Conservation (phyloP, 2,888 invertebrate species). For the Bembecia ichneumoniformis region DNA sequence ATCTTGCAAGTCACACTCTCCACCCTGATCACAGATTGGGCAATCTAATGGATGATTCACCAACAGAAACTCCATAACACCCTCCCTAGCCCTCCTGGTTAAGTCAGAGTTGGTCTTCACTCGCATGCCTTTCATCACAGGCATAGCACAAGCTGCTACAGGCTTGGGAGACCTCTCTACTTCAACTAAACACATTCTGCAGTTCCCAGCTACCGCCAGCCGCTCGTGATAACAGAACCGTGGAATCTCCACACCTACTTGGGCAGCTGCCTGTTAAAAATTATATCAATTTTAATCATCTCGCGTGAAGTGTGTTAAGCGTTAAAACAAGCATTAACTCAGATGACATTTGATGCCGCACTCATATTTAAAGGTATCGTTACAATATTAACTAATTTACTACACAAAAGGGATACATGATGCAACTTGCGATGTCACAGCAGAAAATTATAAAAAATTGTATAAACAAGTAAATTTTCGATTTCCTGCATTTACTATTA, state of each 20-base stretch:
- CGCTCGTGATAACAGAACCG: conserved; percentile 99
- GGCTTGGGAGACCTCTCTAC: conserved; percentile 99
- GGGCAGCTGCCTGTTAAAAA: conserved; percentile 86
- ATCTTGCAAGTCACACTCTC: conserved; percentile 95
- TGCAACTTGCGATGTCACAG: too few relatives aligned
- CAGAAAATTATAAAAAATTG: too few relatives aligned
- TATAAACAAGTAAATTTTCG: too few relatives aligned
- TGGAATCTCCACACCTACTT: conserved; percentile 97
- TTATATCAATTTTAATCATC: not conserved
- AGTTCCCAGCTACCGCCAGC: conserved; percentile 98
- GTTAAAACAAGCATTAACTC: too few relatives aligned
- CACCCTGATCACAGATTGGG: conserved; percentile 99
- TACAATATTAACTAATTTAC: too few relatives aligned
- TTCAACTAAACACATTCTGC: conserved; percentile 99
- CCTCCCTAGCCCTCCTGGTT: conserved; percentile 80
- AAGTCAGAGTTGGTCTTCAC: conserved; percentile 98
- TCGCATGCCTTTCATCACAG: conserved; percentile 99
- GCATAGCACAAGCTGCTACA: conserved; percentile 99
- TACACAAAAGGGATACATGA: too few relatives aligned
- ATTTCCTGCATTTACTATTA: too few relatives aligned
- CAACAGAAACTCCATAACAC: conserved; percentile 99
- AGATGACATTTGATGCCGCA: too few relatives aligned
- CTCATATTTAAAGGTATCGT: too few relatives aligned
- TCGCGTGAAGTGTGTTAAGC: too few relatives aligned
- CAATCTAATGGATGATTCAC: conserved; percentile 99